Evolutionary conservation across 1,140 invertebrate genomes (phyloP).

Genomic region (Zaprionus taronus): DNA sequence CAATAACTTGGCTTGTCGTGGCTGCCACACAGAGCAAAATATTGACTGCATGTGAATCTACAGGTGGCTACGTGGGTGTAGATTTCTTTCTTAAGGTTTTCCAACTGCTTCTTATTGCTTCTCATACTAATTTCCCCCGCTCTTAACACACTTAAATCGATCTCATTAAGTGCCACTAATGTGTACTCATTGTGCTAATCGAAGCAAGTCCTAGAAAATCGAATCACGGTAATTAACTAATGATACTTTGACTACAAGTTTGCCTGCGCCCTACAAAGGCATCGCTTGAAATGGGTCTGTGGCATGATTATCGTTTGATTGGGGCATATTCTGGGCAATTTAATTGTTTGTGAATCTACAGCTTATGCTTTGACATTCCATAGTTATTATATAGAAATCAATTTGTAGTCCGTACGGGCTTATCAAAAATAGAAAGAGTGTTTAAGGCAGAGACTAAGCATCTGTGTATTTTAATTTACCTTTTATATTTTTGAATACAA

Average conservation of each 20-base stretch:
- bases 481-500: too few relatives aligned
- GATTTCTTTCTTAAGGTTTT: background rate
- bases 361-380: too few relatives aligned
- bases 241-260: background rate
- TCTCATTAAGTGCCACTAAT: slow-evolving; percentile 4
- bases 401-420: too few relatives aligned
- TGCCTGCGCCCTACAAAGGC: background rate
- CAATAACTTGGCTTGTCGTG: slow-evolving; percentile 30
- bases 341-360: background rate
- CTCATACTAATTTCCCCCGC: background rate
- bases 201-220: background rate
- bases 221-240: slow-evolving; percentile 12
- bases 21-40: slow-evolving; percentile 5
- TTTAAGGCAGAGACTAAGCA: too few relatives aligned
- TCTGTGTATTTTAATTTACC: too few relatives aligned
- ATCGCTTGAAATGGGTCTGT: background rate
- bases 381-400: too few relatives aligned
- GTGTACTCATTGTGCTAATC: background rate
- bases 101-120: background rate
- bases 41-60: background rate
- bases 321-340: background rate
- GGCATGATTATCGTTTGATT: background rate
- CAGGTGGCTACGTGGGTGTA: background rate
- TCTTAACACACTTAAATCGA: background rate
- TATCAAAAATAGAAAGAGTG: too few relatives aligned